Conservation (phyloP, 1,140 invertebrate species). For the Papilio glaucus region DNA sequence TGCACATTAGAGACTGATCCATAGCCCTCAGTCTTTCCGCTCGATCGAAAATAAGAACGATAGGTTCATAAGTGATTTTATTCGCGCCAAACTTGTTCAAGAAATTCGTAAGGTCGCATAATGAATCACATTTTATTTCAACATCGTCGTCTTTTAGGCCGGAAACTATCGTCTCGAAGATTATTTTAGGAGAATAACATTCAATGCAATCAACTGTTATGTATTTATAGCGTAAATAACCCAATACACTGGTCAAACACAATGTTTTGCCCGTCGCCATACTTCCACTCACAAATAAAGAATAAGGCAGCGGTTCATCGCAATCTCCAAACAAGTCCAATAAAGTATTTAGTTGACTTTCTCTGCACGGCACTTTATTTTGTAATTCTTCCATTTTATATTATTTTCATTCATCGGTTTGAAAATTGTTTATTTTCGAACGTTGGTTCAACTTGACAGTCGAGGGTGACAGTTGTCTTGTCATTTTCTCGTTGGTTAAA, state of each 20-base stretch:
- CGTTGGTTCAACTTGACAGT: slow-evolving; percentile 40
- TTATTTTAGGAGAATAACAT: slow-evolving; percentile 89
- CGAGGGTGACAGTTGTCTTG: slow-evolving; percentile 10
- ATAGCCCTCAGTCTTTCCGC: slow-evolving; percentile 90
- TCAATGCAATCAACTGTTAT: slow-evolving; percentile 92
- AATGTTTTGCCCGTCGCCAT: slow-evolving; percentile 92
- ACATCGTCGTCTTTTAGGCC: slow-evolving; percentile 80
- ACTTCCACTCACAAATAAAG: slow-evolving; percentile 90
- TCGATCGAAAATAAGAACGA: slow-evolving; percentile 90
- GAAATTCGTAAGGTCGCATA: slow-evolving; percentile 88
- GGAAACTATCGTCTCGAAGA: slow-evolving; percentile 90
- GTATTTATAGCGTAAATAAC: slow-evolving; percentile 85
- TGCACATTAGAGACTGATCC: slow-evolving; percentile 86
- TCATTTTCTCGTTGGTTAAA: slow-evolving; percentile 10
- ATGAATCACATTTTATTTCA: slow-evolving; percentile 87
- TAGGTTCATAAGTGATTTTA: slow-evolving; percentile 72
- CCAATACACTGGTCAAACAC: slow-evolving; percentile 85
- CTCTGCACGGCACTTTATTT: slow-evolving; percentile 84
- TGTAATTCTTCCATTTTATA: slow-evolving; percentile 81
- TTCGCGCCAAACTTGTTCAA: slow-evolving; percentile 76
- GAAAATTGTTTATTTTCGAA: background rate
- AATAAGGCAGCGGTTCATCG: slow-evolving; percentile 85
- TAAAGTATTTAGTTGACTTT: slow-evolving; percentile 84
- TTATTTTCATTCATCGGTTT: slow-evolving; percentile 36
- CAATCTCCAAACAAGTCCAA: slow-evolving; percentile 84